Evolutionary conservation across 2,113 vertebrate genomes (phyloP).

Genomic region (Grammomys surdaster): DNA sequence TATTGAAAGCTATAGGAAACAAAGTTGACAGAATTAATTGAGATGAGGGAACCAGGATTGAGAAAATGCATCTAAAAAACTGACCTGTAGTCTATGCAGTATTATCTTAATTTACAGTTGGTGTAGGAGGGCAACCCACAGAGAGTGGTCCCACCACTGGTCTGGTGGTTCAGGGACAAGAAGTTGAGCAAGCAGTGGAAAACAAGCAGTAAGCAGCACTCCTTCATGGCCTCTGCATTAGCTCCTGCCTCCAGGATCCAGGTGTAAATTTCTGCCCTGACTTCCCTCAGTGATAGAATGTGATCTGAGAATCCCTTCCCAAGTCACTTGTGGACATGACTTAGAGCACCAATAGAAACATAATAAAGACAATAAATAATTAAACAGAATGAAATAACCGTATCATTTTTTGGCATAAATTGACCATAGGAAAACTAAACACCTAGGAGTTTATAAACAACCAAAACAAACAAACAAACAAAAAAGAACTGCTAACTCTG

Average conservation of each 20-base stretch:
- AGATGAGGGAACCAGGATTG: neutral
- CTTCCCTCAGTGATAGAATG: neutral
- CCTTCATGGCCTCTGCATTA: neutral
- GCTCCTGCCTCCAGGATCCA: neutral
- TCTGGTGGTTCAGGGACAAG: neutral
- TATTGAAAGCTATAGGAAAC: neutral
- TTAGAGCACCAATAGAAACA: neutral
- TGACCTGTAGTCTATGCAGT: neutral
- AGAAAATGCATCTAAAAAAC: neutral
- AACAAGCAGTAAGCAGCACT: neutral
- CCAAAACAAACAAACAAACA: neutral
- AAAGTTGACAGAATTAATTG: neutral
- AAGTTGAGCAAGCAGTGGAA: neutral
- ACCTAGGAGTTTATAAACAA: neutral
- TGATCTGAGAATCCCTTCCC: neutral
- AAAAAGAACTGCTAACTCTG: slow-evolving; percentile 20
- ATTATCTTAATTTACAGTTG: neutral
- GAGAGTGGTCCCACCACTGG: neutral
- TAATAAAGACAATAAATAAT: neutral
- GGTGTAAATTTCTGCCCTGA: neutral
- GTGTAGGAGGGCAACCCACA: no score
- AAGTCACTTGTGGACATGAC: neutral
- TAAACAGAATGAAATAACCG: slow-evolving; percentile 31
- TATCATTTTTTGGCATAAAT: slow-evolving; percentile 43
- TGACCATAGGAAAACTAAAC: slow-evolving; percentile 40